A percentile compares a stretch with the other conserved stretches of the same genome.
Evolutionary conservation across 2,888 invertebrate species (phyloP).

Genomic region (Habroteleia sp.): DNA sequence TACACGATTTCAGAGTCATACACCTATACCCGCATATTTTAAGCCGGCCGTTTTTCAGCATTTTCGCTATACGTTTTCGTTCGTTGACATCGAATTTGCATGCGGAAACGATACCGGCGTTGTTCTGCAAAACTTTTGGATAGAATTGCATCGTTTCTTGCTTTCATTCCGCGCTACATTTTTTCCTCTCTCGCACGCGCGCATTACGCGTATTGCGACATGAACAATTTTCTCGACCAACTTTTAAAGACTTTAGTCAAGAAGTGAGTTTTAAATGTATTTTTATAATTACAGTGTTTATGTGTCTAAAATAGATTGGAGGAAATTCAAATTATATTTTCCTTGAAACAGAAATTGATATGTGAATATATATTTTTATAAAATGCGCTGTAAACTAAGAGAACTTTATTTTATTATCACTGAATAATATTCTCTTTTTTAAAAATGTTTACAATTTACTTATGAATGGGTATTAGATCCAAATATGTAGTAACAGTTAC

Average conservation of each 20-base stretch:
- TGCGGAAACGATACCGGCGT: conserved; percentile 74
- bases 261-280: conserved; percentile 28
- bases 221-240: conserved; percentile 22
- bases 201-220: conserved; percentile 50
- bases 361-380: no score
- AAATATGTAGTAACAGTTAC: no score
- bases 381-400: no score
- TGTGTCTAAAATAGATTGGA: no score
- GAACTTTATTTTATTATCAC: no score
- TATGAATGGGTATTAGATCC: no score
- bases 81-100: conserved; percentile 77
- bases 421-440: no score
- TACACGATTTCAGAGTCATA: conserved; percentile 67
- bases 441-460: no score
- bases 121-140: conserved; percentile 71
- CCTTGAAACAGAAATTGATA: no score
- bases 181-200: conserved; percentile 52
- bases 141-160: conserved; percentile 48
- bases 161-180: conserved; percentile 38
- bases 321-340: no score
- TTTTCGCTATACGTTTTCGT: conserved; percentile 77
- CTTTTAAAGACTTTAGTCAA: conserved; percentile 36
- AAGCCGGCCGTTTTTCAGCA: conserved; percentile 81
- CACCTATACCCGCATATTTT: conserved; percentile 81
- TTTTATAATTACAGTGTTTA: conserved; percentile 40